Percentiles rank a stretch among this genome's conserved stretches.
Conservation (phyloP, 2,113 vertebrate genomes). For the Bothrops jararaca region DNA sequence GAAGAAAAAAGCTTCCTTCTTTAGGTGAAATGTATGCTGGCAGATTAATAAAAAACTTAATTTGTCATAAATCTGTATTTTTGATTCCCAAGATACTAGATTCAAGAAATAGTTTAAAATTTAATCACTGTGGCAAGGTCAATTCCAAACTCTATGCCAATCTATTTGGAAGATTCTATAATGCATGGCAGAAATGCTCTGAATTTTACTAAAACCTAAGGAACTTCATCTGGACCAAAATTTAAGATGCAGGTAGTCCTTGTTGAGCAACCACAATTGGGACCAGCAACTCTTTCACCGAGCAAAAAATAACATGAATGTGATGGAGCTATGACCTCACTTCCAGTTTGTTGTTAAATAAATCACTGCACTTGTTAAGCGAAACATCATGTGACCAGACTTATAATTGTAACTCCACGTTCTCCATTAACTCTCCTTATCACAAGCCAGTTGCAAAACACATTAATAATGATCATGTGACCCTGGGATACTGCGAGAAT, state of each 20-base stretch:
- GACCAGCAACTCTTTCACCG: background rate
- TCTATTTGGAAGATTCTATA: background rate
- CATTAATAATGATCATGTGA: background rate
- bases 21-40: constrained; percentile 29
- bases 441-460: background rate
- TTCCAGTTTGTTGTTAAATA: background rate
- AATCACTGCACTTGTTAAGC: background rate
- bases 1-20: constrained; percentile 23
- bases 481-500: no score
- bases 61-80: background rate
- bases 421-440: background rate
- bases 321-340: background rate
- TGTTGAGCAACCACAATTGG: background rate
- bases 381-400: background rate
- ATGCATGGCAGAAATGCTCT: background rate
- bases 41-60: background rate
- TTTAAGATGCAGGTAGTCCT: background rate
- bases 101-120: background rate
- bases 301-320: background rate
- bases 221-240: background rate
- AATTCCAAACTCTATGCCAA: background rate
- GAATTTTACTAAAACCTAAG: background rate
- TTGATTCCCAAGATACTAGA: background rate
- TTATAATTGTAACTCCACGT: background rate
- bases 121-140: background rate